Conservation (phyloP, 2,113 vertebrate species). For the Perca flavescens region DNA sequence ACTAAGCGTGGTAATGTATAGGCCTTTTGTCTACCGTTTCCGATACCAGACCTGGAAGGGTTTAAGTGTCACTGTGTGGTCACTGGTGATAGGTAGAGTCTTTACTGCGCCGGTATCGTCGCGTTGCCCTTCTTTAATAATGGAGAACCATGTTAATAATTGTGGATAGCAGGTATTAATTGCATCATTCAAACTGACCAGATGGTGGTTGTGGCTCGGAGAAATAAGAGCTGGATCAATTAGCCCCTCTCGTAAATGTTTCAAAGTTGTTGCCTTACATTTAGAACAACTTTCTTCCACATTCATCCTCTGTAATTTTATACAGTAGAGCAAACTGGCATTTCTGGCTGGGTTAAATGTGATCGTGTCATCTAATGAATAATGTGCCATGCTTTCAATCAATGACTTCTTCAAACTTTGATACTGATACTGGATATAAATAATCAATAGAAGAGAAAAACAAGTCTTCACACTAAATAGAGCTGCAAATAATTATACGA, state of each 20-base stretch:
- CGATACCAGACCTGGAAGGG: slow-evolving; percentile 52
- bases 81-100: slow-evolving; percentile 33
- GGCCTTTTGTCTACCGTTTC: slow-evolving; percentile 27
- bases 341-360: slow-evolving; percentile 6
- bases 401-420: background rate
- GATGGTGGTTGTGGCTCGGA: slow-evolving; percentile 40
- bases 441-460: background rate
- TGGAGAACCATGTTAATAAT: slow-evolving; percentile 52
- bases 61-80: slow-evolving; percentile 54
- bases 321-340: background rate
- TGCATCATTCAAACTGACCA: slow-evolving; percentile 54
- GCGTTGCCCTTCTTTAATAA: slow-evolving; percentile 63
- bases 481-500: background rate
- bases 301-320: slow-evolving; percentile 2
- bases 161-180: slow-evolving; percentile 51
- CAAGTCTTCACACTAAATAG: background rate
- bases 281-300: slow-evolving; percentile 39
- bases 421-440: background rate
- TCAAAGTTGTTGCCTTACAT: slow-evolving; percentile 29
- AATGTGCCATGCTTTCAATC: background rate
- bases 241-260: slow-evolving; percentile 61
- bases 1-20: slow-evolving; percentile 57
- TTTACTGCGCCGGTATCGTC: slow-evolving; percentile 27
- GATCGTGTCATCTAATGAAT: background rate
- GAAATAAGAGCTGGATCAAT: slow-evolving; percentile 56